Percentiles rank a stretch among this genome's conserved stretches.
Evolutionary conservation across 2,113 vertebrate genomes (phyloP).

Genomic region (Turnix velox): DNA sequence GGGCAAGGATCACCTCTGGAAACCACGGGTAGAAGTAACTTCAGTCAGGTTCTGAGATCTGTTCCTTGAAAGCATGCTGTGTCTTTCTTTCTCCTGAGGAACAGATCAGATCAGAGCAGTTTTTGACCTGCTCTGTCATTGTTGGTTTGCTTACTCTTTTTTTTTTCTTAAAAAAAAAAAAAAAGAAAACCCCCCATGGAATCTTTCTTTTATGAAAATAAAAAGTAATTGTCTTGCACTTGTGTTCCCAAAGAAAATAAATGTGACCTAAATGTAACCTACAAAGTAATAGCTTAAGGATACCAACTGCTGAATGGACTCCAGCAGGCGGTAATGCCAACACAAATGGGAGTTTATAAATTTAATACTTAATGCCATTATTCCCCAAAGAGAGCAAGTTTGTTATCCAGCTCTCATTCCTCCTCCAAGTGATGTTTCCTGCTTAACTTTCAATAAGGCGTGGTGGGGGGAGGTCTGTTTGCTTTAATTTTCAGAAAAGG

Average conservation of each 20-base stretch:
- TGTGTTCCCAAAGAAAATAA: not conserved
- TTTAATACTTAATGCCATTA: not conserved
- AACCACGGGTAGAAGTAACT: not conserved
- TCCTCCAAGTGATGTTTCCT: not conserved
- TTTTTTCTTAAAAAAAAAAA: not conserved
- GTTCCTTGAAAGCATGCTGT: not conserved
- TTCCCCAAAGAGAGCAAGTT: not conserved
- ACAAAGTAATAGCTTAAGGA: not conserved
- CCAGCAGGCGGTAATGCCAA: not conserved
- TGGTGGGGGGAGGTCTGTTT: not conserved
- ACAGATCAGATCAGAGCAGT: not conserved
- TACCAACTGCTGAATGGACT: not conserved
- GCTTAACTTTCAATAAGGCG: not conserved
- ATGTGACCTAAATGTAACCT: not conserved
- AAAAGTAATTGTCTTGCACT: not conserved
- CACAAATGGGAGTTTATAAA: not conserved
- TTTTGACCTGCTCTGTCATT: not conserved
- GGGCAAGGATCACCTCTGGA: not conserved
- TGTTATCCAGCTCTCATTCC: not conserved
- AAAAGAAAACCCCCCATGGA: not conserved
- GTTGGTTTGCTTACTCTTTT: not conserved
- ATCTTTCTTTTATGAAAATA: not conserved
- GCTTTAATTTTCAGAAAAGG: not conserved
- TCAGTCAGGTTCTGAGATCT: not conserved
- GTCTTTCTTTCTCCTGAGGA: not conserved